Evolutionary conservation across 2,113 vertebrate genomes (phyloP).

Genomic region (Hydropotes inermis): DNA sequence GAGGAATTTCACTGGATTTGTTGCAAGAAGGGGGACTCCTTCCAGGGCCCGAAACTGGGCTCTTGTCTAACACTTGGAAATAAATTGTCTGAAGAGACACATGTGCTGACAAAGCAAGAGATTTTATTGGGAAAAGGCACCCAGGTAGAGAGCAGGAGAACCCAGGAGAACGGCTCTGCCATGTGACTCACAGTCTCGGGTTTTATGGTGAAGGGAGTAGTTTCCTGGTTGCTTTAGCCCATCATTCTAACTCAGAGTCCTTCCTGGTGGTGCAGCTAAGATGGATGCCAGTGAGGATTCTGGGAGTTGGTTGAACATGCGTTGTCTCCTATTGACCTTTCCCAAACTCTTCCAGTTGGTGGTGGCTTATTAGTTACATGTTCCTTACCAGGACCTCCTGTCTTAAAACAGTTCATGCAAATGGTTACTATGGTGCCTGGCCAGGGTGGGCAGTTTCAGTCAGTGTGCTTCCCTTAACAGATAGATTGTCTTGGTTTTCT

Average conservation of each 20-base stretch:
- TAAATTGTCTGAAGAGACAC: background rate
- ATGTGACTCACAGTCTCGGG: background rate
- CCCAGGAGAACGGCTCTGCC: background rate
- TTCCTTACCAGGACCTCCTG: background rate
- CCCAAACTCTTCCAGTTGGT: background rate
- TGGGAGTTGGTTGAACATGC: background rate
- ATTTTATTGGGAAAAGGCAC: background rate
- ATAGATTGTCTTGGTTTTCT: background rate
- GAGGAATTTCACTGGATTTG: background rate
- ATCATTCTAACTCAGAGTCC: background rate
- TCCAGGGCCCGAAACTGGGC: background rate
- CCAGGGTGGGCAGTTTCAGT: background rate
- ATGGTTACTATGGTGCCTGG: background rate
- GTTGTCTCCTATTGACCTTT: background rate
- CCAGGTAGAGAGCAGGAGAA: background rate
- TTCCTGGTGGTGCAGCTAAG: background rate
- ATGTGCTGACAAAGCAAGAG: background rate
- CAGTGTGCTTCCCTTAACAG: background rate
- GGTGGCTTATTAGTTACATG: background rate
- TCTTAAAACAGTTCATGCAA: background rate
- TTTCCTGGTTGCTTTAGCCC: background rate
- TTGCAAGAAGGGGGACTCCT: background rate
- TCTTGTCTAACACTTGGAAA: background rate
- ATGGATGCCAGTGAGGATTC: background rate
- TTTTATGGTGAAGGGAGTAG: background rate